A percentile compares a stretch with the other conserved stretches of the same genome.
Conservation (phyloP, 2,888 invertebrate species). For the Andrena marginata region DNA sequence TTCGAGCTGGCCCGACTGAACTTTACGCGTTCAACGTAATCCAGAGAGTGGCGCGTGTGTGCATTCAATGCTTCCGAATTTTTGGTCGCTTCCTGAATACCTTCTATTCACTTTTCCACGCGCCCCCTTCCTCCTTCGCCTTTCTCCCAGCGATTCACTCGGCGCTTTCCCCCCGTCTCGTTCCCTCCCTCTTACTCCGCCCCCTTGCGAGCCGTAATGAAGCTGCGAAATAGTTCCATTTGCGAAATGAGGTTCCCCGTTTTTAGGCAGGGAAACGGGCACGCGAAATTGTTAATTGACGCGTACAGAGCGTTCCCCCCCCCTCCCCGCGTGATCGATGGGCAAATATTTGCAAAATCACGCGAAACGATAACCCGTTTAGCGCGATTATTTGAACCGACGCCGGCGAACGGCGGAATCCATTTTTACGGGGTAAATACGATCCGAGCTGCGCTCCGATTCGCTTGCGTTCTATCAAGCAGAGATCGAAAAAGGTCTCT, state of each 20-base stretch:
- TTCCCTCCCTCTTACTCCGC: background rate
- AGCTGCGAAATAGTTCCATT: slow-evolving; percentile 76
- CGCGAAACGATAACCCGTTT: slow-evolving; percentile 70
- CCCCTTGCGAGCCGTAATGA: slow-evolving; percentile 3
- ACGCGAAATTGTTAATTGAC: slow-evolving; percentile 68
- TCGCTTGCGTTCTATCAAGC: background rate
- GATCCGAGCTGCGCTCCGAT: background rate
- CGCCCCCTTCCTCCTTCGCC: background rate
- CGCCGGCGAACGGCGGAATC: background rate
- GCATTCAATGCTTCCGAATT: slow-evolving; percentile 39
- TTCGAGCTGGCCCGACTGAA: background rate
- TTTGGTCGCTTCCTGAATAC: slow-evolving; percentile 38
- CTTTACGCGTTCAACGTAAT: slow-evolving; percentile 33
- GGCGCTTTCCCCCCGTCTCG: slow-evolving; percentile 1
- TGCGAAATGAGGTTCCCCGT: slow-evolving; percentile 76
- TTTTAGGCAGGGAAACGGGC: slow-evolving; percentile 39
- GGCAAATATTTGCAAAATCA: slow-evolving; percentile 71
- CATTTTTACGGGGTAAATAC: slow-evolving; percentile 48
- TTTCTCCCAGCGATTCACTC: background rate
- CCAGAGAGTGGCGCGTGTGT: slow-evolving; percentile 26
- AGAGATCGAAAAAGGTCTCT: no score
- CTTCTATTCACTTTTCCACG: slow-evolving; percentile 48
- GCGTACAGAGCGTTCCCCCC: slow-evolving; percentile 34
- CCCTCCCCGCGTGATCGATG: slow-evolving; percentile 57
- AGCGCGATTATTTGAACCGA: slow-evolving; percentile 57